Base-by-base conservation (phyloP, 2,797 vertebrate species). In the Cuniculus paca region DNA sequence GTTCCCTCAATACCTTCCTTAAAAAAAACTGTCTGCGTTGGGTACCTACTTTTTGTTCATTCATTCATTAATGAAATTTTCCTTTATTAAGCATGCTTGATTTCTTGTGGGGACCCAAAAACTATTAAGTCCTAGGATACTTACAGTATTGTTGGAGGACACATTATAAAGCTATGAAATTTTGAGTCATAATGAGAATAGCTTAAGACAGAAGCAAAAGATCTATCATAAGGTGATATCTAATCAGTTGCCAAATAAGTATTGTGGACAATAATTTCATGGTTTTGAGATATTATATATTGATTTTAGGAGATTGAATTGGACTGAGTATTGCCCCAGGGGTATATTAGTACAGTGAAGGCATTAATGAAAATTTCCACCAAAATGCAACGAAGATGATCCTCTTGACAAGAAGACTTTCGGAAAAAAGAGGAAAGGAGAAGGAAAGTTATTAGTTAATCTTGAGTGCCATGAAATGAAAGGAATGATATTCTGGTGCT, bases 261-360 rank as follows among this genome's bases (percentile, higher is more conserved):
- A 74, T 26, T 88, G 6, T 80, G 89, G 90, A 96, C 61, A 83
- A 94, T 45, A 93, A 79, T 45, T 34, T 31, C 31, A 39, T 39
- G 36, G 50, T 82, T 88, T 91, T 86, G 60, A 83, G 65, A 75
- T 95, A 88, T 78, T 94, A 68, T 50, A 68, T 77, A 58, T 87
- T 68, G 88, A 95, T 96, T 96, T 81, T 6, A 84, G 58, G 81
- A 96, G 90, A 83, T 65, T 83, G 48, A 91, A 90, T 87, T 94
- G 60, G 42, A 85, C 80, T 95, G 42, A 45, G 45, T 84, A 36
- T 74, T 85, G 56, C 68, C 90, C 65, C 60, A 92, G 61, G 56
- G 52, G 28, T 93, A 72, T 90, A 42, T 58, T 85, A 50, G 31
- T 31, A 72, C 12, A 70, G 31, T 48, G 52, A 81, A 80, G 20